A percentile compares a stretch with the other conserved stretches of the same genome.
These are phyloP conservation scores for Sander lucioperca DNA, from an alignment of 2,113 vertebrate species.

Conservation along the genomic window DNA sequence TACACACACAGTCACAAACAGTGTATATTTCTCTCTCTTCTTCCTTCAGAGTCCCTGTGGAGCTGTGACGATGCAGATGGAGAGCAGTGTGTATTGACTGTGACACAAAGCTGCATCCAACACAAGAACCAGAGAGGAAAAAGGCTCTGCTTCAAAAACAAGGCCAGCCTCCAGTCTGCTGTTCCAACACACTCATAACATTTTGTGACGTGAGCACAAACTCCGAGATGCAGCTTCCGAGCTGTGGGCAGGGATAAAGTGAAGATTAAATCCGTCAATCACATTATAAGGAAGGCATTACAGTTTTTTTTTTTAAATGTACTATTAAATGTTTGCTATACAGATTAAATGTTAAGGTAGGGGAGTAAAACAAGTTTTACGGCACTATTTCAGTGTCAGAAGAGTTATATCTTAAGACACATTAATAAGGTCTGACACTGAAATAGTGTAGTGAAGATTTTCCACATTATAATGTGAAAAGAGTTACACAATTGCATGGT, in stretches of 20 bases:
- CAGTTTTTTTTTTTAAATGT: not conserved
- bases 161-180: slow-evolving; percentile 42
- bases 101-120: slow-evolving; percentile 70
- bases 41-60: slow-evolving; percentile 49
- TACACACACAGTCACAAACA: slow-evolving; percentile 33
- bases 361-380: not conserved
- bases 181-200: slow-evolving; percentile 29
- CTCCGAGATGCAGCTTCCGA: slow-evolving; percentile 2
- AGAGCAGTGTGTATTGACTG: slow-evolving; percentile 66
- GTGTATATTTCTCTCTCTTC: slow-evolving; percentile 32
- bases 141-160: slow-evolving; percentile 54
- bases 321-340: slow-evolving; percentile 17
- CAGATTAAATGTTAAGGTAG: slow-evolving; percentile 2
- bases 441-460: not conserved
- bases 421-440: not conserved
- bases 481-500: slow-evolving; percentile 38
- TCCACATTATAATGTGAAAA: slow-evolving; percentile 5
- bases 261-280: slow-evolving; percentile 39
- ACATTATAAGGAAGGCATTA: not conserved
- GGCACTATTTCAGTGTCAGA: not conserved
- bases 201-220: slow-evolving; percentile 42
- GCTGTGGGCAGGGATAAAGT: not conserved
- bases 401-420: not conserved
- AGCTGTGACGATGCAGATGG: slow-evolving; percentile 72
- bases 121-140: slow-evolving; percentile 64